Evolutionary conservation across 2,113 vertebrate species (phyloP), one percentile per base, ranked within the genome.

Genomic region (Tringa solitaria): DNA sequence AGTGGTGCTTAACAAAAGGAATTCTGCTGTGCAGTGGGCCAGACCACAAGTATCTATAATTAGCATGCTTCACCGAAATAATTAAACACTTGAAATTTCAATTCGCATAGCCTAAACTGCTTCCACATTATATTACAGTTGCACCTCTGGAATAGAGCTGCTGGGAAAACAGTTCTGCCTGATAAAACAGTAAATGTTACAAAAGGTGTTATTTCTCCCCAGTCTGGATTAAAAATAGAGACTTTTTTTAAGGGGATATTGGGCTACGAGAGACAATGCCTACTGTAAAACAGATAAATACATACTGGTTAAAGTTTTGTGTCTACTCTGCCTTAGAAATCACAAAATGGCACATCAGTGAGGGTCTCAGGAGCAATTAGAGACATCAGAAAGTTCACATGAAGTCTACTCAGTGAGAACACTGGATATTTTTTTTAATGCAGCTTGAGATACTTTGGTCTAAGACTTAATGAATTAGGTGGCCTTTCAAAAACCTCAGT

Each of bases 81-180:
- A 93, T 96, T 82, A 89, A 96, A 77, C 43, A 32, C 61, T 76
- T 21, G 63, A 27, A 72, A 79, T 89, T 69, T 60, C 73, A 74
- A 28, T 69, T 48, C 61, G n/a, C 12, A 12, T 26, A 30, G 28
- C 64, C 64, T 61, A 10, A 88, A 76, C 19, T 26, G 57, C 63
- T 85, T 80, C 85, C 57, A 24, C n/a, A 1, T 50, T 45, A 10
- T 32, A 50, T 50, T 77, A 37, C 27, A n/a, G n/a, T 26, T 10
- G 28, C 17, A 50, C 33, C 14, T 68, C 69, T 51, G 76, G 43
- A 93, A 56, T 0, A 28, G 28, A 64, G 26, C 74, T 73, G 68
- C 68, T 35, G 51, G 72, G 73, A 77, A 81, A 84, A 68, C 12
- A 21, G 35, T 7, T 88, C 64, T 41, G 57, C 74, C 61, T 48